Evolutionary conservation across 2,888 invertebrate species (phyloP).

Genomic region (Heliconius hortense): DNA sequence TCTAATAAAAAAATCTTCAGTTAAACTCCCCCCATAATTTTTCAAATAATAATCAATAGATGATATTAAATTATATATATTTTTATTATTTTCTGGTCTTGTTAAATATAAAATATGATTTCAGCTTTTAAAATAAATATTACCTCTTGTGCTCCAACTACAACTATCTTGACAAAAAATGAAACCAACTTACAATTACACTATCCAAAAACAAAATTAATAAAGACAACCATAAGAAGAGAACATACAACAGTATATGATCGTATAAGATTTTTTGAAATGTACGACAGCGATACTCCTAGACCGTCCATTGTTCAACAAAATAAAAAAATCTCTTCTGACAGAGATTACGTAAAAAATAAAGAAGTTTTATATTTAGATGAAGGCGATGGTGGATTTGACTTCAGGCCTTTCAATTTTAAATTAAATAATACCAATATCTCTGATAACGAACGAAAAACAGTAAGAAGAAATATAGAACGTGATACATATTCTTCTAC

Average conservation of each 20-base stretch:
- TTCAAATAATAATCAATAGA: neutral
- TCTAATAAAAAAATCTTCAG: constrained; percentile 36
- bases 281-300: constrained; percentile 62
- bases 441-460: constrained; percentile 22
- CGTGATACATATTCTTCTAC: neutral
- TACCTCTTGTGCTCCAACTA: neutral
- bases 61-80: neutral
- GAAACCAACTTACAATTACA: neutral
- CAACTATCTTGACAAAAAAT: neutral
- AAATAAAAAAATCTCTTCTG: neutral
- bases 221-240: neutral
- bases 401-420: constrained; percentile 33
- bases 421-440: neutral
- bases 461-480: neutral
- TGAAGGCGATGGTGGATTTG: constrained; percentile 48
- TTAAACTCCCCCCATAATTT: neutral
- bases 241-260: constrained; percentile 51
- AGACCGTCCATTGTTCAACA: constrained; percentile 18
- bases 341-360: constrained; percentile 13
- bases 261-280: constrained; percentile 71
- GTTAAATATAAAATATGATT: neutral
- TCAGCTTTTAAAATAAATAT: neutral
- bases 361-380: constrained; percentile 48
- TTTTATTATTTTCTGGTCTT: neutral
- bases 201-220: neutral